Conservation (phyloP, 2,888 invertebrate species). For the Drosophila mulleri region DNA sequence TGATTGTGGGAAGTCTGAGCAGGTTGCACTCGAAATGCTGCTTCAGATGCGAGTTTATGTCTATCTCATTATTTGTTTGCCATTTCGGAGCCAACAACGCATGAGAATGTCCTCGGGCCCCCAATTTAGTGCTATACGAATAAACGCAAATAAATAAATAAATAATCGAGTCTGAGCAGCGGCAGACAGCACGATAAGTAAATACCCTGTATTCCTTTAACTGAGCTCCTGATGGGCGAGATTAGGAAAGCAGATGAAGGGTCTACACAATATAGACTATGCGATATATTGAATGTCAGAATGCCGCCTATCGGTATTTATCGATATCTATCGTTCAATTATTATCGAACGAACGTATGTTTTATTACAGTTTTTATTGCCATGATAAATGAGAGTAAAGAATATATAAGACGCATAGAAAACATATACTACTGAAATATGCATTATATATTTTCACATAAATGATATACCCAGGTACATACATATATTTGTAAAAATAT, state of each 20-base stretch:
- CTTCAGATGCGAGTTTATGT: slow-evolving; percentile 37
- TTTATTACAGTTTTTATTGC: too few relatives aligned
- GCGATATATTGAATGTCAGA: too few relatives aligned
- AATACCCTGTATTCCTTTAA: neutral
- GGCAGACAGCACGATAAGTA: neutral
- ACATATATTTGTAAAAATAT: too few relatives aligned
- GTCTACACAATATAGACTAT: too few relatives aligned
- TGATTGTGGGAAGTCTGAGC: slow-evolving; percentile 51
- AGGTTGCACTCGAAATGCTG: slow-evolving; percentile 58
- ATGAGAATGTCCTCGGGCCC: slow-evolving; percentile 64
- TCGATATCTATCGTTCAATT: neutral
- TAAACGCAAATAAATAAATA: slow-evolving; percentile 68
- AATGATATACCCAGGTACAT: too few relatives aligned
- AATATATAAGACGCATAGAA: too few relatives aligned
- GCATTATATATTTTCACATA: too few relatives aligned
- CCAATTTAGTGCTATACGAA: slow-evolving; percentile 60
- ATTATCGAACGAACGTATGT: neutral
- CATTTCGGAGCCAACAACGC: slow-evolving; percentile 56
- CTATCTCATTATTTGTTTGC: slow-evolving; percentile 74
- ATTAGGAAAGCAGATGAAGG: too few relatives aligned
- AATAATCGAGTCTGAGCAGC: slow-evolving; percentile 20
- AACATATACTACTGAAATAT: too few relatives aligned
- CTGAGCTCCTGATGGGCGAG: too few relatives aligned
- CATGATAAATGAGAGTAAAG: too few relatives aligned
- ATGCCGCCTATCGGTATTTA: neutral